Conservation (phyloP, 1,140 invertebrate species). For the Paraescarpia echinospica region DNA sequence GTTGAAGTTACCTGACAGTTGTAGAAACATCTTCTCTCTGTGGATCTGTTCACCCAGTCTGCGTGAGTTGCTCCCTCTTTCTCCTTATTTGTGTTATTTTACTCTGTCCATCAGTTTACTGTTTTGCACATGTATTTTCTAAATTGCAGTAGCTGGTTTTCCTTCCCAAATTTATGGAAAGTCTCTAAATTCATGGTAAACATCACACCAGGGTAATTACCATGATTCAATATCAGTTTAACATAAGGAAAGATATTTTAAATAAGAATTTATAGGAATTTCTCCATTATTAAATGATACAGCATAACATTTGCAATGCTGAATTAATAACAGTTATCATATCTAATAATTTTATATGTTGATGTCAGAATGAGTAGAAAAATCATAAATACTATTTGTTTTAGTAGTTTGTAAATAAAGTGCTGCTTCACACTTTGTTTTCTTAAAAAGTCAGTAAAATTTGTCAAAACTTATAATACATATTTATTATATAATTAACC, state of each 20-base stretch:
- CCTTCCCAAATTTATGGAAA: neutral
- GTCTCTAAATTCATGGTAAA: neutral
- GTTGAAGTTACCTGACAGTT: constrained; percentile 43
- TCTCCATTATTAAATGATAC: neutral
- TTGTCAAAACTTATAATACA: no score
- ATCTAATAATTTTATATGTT: neutral
- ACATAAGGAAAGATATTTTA: neutral
- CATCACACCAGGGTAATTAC: neutral
- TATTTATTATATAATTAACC: no score
- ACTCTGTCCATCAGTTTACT: neutral
- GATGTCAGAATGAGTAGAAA: neutral
- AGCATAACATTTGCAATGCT: neutral
- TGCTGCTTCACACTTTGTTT: no score
- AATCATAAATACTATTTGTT: neutral
- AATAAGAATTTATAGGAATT: neutral
- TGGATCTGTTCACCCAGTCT: constrained; percentile 57
- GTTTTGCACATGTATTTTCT: neutral
- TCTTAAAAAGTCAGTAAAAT: no score
- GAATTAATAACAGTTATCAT: neutral
- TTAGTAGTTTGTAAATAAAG: no score
- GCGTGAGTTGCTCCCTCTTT: constrained; percentile 39
- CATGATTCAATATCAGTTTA: neutral
- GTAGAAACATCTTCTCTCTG: constrained; percentile 50
- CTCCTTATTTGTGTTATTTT: neutral
- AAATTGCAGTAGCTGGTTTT: neutral